phyloP scores from a whole-genome alignment of 2,797 vertebrate genomes.

The Propithecus perrieri region DNA sequence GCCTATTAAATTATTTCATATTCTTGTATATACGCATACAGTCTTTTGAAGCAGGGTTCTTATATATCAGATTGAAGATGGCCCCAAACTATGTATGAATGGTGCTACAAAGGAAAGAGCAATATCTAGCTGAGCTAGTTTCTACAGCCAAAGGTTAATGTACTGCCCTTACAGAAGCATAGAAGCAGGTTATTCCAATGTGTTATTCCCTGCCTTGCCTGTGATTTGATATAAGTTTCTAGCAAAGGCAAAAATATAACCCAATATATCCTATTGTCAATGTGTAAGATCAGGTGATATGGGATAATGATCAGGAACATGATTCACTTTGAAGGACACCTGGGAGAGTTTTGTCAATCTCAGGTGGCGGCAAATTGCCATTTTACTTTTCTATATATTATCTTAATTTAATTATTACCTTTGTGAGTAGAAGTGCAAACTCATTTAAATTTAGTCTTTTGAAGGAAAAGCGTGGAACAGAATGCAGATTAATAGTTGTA shows the following conservation, averaged over 20 bases:
- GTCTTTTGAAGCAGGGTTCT: neutral
- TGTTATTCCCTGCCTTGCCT: neutral
- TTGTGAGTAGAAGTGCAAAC: constrained; percentile 27
- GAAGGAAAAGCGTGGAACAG: constrained; percentile 12
- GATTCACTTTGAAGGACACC: constrained; percentile 29
- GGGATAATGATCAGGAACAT: neutral
- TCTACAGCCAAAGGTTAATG: neutral
- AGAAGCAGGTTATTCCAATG: neutral
- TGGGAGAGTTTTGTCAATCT: constrained; percentile 17
- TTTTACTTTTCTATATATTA: constrained; percentile 40
- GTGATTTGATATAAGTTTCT: constrained; percentile 38
- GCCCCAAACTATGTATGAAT: neutral
- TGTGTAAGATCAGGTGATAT: neutral
- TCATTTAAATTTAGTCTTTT: constrained; percentile 57
- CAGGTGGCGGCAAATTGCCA: neutral
- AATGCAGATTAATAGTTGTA: constrained; percentile 32
- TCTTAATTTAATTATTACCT: constrained; percentile 57
- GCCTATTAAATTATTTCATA: constrained; percentile 2
- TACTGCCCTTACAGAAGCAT: neutral
- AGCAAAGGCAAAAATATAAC: constrained; percentile 41
- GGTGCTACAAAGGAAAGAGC: neutral
- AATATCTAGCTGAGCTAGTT: neutral
- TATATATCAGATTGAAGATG: neutral
- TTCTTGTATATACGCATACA: neutral
- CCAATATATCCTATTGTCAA: neutral